Conservation (phyloP, 2,797 vertebrate species). For the Anguilla pacifica region DNA sequence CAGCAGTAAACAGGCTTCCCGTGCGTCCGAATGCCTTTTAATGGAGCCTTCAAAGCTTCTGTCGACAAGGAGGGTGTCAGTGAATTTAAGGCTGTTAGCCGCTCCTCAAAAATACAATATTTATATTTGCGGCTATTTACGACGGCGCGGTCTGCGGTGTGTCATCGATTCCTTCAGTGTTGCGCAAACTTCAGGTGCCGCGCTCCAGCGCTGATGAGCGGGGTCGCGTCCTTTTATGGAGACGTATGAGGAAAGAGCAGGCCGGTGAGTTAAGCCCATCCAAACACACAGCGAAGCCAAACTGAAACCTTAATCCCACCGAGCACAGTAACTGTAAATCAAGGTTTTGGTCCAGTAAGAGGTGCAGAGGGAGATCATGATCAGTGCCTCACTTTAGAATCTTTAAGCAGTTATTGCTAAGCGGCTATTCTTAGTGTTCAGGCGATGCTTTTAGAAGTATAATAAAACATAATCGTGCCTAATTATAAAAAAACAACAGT, state of each 20-base stretch:
- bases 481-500: not conserved
- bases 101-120: slow-evolving; percentile 61
- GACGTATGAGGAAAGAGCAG: slow-evolving; percentile 43
- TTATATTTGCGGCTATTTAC: slow-evolving; percentile 67
- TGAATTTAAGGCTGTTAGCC: not conserved
- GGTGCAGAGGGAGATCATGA: not conserved
- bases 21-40: not conserved
- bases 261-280: slow-evolving; percentile 6
- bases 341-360: not conserved
- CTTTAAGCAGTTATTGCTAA: not conserved
- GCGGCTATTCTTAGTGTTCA: not conserved
- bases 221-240: slow-evolving; percentile 64
- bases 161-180: slow-evolving; percentile 57
- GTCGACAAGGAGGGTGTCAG: not conserved
- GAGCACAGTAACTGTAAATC: not conserved
- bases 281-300: not conserved
- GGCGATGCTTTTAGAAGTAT: not conserved
- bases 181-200: slow-evolving; percentile 58
- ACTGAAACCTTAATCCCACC: slow-evolving; percentile 1
- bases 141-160: slow-evolving; percentile 65
- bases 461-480: not conserved
- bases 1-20: not conserved
- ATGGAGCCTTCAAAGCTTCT: slow-evolving; percentile 2
- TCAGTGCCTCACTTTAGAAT: not conserved
- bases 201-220: slow-evolving; percentile 44